These are phyloP conservation scores for Ramazzottius varieornatus DNA, from an alignment of 2,888 invertebrate genomes.

Conservation along the genomic window DNA sequence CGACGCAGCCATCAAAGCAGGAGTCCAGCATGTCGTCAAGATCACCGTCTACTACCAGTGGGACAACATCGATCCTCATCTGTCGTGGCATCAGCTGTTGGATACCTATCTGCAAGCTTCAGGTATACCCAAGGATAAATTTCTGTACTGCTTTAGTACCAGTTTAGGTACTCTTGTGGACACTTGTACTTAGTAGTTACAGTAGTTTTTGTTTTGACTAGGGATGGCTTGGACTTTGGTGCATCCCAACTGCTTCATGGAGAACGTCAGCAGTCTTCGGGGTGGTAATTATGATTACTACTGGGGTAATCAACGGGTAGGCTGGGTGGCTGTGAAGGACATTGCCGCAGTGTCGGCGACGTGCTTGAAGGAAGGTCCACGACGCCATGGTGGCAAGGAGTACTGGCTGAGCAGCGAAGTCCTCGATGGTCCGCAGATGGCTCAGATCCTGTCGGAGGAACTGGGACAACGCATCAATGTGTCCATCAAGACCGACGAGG, in stretches of 20 bases:
- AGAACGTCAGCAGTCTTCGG: not conserved
- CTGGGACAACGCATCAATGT: not conserved
- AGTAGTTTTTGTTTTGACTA: too few relatives aligned
- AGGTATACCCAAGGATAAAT: too few relatives aligned
- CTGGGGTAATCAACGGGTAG: not conserved
- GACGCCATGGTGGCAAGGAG: not conserved
- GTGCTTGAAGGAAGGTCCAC: not conserved
- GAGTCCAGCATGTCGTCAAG: not conserved
- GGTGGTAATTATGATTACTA: not conserved
- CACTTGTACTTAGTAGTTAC: too few relatives aligned
- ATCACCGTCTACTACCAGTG: not conserved
- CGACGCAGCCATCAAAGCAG: not conserved
- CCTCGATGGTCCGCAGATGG: not conserved
- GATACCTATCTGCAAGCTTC: not conserved
- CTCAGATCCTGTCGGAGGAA: not conserved
- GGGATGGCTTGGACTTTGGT: not conserved
- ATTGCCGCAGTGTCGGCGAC: not conserved
- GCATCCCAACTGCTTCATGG: not conserved
- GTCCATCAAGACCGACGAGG: not conserved
- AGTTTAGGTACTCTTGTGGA: too few relatives aligned
- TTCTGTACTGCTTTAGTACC: too few relatives aligned
- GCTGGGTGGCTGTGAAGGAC: not conserved
- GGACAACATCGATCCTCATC: not conserved
- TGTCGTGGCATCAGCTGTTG: not conserved
- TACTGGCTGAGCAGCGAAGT: not conserved